A percentile compares a stretch with the other conserved stretches of the same genome.
These are phyloP conservation scores for Euphonia xanthogaster DNA, from an alignment of 2,797 vertebrate genomes.

Conservation along the genomic window DNA sequence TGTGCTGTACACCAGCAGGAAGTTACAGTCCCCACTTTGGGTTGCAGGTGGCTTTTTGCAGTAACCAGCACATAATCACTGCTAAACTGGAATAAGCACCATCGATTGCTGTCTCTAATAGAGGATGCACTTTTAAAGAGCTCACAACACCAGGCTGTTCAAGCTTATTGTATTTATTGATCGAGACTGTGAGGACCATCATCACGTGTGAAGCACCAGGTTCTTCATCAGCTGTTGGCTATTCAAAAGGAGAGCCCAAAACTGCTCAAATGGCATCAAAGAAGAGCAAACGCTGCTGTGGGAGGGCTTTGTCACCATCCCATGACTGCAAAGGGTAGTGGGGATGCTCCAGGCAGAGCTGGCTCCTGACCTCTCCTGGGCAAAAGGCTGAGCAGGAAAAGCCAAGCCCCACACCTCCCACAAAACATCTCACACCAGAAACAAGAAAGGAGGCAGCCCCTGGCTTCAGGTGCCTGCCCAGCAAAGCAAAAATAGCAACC, in stretches of 20 bases:
- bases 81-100: slow-evolving; percentile 16
- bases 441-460: neutral
- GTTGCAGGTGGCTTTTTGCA: neutral
- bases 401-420: fast-evolving
- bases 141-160: neutral
- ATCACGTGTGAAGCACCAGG: neutral
- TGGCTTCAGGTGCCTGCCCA: neutral
- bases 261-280: neutral
- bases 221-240: neutral
- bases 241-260: neutral
- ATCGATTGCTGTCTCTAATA: neutral
- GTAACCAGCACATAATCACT: neutral
- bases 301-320: neutral
- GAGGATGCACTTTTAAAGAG: slow-evolving; percentile 8
- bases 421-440: fast-evolving
- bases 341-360: fast-evolving
- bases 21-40: neutral
- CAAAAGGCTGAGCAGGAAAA: neutral
- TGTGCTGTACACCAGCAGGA: neutral
- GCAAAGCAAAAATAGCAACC: neutral
- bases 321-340: fast-evolving
- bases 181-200: neutral
- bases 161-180: slow-evolving; percentile 20
- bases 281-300: fast-evolving
- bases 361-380: neutral